These are phyloP conservation scores for Oscheius myriophilus DNA, from an alignment of 2,888 invertebrate species.

Conservation along the genomic window DNA sequence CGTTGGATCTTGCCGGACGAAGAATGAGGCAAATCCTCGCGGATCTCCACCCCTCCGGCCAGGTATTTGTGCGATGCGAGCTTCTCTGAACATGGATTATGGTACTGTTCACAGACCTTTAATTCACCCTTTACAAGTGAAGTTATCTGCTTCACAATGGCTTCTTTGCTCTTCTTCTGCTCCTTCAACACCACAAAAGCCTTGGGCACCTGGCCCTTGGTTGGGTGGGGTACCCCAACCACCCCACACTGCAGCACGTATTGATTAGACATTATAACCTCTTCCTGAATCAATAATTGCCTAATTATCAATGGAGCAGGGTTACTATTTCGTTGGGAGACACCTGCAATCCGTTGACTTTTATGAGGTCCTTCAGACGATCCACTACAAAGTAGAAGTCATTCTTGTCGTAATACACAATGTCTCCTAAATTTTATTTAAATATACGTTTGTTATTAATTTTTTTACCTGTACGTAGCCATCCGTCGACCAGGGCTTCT, in stretches of 20 bases:
- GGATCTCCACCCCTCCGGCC: conserved; percentile 78
- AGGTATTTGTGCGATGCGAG: conserved; percentile 83
- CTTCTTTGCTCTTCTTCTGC: conserved; percentile 16
- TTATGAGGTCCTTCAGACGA: conserved; percentile 87
- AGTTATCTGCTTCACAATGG: conserved; percentile 12
- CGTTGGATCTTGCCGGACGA: conserved; percentile 80
- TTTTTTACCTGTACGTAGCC: conserved; percentile 77
- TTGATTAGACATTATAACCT: conserved; percentile 79
- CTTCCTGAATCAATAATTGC: conserved; percentile 76
- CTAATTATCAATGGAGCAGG: not conserved
- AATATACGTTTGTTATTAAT: not conserved
- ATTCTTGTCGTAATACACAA: conserved; percentile 83
- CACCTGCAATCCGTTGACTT: conserved; percentile 88
- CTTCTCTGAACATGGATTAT: conserved; percentile 73
- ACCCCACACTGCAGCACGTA: conserved; percentile 83
- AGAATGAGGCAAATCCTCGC: conserved; percentile 81
- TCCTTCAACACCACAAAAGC: conserved; percentile 63
- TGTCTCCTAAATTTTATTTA: conserved; percentile 79
- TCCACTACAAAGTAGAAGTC: conserved; percentile 85
- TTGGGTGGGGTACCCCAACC: conserved; percentile 79
- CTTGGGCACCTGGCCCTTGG: conserved; percentile 71
- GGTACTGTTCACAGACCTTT: not conserved
- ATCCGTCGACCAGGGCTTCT: conserved; percentile 79
- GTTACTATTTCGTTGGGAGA: conserved; percentile 64
- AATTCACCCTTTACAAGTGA: conserved; percentile 33